phyloP scores from a whole-genome alignment of 2,113 vertebrate genomes.

The Hypanus sabinus region DNA sequence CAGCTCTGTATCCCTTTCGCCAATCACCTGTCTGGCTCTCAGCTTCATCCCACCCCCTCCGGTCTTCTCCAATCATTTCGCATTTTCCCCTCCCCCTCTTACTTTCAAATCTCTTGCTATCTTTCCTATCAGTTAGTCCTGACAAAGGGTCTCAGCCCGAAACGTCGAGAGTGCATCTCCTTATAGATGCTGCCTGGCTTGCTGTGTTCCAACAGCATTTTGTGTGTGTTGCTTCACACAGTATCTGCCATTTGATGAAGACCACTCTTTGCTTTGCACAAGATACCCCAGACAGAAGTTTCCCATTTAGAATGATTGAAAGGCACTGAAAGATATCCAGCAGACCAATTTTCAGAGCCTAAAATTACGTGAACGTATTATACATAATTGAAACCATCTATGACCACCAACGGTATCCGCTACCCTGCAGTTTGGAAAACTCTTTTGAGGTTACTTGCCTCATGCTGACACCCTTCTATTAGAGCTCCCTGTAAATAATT shows the following conservation, averaged over 20 bases:
- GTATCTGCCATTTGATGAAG: not conserved
- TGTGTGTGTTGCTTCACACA: no score
- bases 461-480: constrained; percentile 15
- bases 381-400: constrained; percentile 26
- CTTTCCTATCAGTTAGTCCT: no score
- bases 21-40: no score
- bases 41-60: no score
- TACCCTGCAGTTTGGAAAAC: constrained; percentile 25
- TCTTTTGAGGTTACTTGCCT: constrained; percentile 28
- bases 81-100: no score
- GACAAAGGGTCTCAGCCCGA: no score
- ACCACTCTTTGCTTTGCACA: constrained; percentile 15
- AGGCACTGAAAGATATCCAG: constrained; percentile 32
- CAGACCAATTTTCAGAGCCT: constrained; percentile 29
- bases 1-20: no score
- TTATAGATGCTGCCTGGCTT: no score
- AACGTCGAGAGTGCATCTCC: no score
- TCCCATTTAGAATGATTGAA: constrained; percentile 21
- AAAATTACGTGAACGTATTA: constrained; percentile 28
- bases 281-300: constrained; percentile 23
- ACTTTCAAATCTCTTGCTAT: no score
- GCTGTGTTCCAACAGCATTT: no score
- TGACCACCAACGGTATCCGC: not conserved
- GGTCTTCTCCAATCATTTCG: no score
- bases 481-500: constrained; percentile 23